Conservation (phyloP, 2,888 invertebrate species). For the Mechanitis messenoides region DNA sequence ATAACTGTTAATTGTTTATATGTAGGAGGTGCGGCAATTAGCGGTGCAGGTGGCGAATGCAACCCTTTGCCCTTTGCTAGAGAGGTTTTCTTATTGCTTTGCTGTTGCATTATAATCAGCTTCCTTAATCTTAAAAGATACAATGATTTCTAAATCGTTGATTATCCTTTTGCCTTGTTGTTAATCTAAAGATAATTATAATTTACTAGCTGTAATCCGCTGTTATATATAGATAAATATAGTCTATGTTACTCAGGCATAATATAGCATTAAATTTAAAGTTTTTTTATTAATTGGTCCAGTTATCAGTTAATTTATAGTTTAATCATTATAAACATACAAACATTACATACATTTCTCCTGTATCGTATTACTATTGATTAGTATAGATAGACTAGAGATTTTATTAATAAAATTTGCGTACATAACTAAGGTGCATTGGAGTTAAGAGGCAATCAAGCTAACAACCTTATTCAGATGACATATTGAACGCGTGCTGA, state of each 20-base stretch:
- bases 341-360: no score
- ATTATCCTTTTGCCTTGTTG: slow-evolving; percentile 16
- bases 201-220: not conserved
- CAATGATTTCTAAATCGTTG: slow-evolving; percentile 5
- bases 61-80: slow-evolving; percentile 58
- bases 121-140: slow-evolving; percentile 3
- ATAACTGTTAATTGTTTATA: slow-evolving; percentile 58
- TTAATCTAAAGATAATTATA: not conserved
- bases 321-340: no score
- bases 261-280: no score
- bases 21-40: slow-evolving; percentile 65
- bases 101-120: no score
- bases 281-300: no score
- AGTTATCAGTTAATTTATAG: no score
- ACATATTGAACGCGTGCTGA: slow-evolving; percentile 46
- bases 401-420: no score
- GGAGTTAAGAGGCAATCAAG: no score
- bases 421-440: no score
- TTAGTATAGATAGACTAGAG: not conserved
- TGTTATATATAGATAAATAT: no score
- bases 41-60: slow-evolving; percentile 69
- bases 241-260: no score
- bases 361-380: no score
- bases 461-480: slow-evolving; percentile 25
- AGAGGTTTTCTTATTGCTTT: slow-evolving; percentile 43